These are phyloP conservation scores for Rhinichthys klamathensis DNA, from an alignment of 2,113 vertebrate genomes.

Conservation along the genomic window DNA sequence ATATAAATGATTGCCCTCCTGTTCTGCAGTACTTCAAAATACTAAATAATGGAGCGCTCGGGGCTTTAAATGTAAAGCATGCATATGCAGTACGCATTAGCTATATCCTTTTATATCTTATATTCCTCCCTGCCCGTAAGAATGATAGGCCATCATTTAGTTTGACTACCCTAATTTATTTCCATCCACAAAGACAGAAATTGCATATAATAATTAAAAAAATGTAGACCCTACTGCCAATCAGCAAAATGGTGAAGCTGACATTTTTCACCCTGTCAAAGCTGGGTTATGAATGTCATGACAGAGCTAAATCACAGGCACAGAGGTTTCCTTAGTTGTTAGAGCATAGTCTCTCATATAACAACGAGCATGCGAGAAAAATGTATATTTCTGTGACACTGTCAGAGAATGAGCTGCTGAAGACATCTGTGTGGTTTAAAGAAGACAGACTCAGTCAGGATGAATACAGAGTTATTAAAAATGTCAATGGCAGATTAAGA, in stretches of 20 bases:
- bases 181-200: constrained; percentile 3
- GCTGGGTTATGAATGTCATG: neutral
- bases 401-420: neutral
- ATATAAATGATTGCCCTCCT: constrained; percentile 13
- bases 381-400: neutral
- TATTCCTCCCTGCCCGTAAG: neutral
- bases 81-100: constrained; percentile 10
- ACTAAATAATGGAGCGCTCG: constrained; percentile 5
- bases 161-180: neutral
- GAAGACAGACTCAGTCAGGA: neutral
- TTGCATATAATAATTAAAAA: neutral
- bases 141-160: neutral
- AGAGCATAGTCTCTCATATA: neutral
- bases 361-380: neutral
- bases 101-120: constrained; percentile 1
- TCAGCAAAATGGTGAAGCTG: constrained; percentile 23
- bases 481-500: neutral
- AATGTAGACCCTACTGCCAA: neutral
- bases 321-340: neutral
- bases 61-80: constrained; percentile 23
- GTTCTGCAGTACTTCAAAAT: constrained; percentile 9
- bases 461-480: constrained; percentile 32
- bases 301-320: neutral
- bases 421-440: neutral
- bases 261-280: neutral